Conservation (phyloP, 2,113 vertebrate genomes). For the Sceloporus tristichus region DNA sequence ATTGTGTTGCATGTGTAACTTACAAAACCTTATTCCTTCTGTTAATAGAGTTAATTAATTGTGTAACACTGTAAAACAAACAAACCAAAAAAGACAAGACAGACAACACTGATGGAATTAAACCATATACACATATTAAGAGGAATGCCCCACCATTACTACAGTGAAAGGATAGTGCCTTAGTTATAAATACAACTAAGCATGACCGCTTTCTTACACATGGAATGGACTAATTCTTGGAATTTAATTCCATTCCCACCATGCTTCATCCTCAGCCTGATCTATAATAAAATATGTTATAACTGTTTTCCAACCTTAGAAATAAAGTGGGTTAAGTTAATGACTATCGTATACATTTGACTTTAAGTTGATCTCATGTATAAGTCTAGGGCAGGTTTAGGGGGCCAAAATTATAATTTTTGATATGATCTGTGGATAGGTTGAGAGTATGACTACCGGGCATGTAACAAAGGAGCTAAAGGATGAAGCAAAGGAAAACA, state of each 20-base stretch:
- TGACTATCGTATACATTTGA: too few relatives aligned
- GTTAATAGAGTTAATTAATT: slow-evolving; percentile 5
- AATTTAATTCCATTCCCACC: background rate
- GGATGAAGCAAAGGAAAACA: too few relatives aligned
- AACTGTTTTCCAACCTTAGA: too few relatives aligned
- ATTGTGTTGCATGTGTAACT: slow-evolving; percentile 52
- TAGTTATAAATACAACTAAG: background rate
- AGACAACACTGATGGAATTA: background rate
- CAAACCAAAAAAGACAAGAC: background rate
- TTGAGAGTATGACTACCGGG: too few relatives aligned
- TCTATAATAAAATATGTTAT: background rate
- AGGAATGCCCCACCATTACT: background rate
- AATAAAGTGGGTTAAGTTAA: too few relatives aligned
- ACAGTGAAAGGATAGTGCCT: background rate
- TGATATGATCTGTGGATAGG: too few relatives aligned
- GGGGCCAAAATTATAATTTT: too few relatives aligned
- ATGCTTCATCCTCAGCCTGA: background rate
- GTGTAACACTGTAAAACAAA: background rate
- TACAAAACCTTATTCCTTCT: slow-evolving; percentile 43
- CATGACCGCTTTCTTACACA: background rate
- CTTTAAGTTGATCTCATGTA: too few relatives aligned
- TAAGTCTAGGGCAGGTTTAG: too few relatives aligned
- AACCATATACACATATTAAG: background rate
- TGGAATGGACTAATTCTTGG: background rate
- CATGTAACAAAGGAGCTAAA: too few relatives aligned